Conservation (phyloP, 2,888 invertebrate genomes). For the Rhynchonema sp. region DNA sequence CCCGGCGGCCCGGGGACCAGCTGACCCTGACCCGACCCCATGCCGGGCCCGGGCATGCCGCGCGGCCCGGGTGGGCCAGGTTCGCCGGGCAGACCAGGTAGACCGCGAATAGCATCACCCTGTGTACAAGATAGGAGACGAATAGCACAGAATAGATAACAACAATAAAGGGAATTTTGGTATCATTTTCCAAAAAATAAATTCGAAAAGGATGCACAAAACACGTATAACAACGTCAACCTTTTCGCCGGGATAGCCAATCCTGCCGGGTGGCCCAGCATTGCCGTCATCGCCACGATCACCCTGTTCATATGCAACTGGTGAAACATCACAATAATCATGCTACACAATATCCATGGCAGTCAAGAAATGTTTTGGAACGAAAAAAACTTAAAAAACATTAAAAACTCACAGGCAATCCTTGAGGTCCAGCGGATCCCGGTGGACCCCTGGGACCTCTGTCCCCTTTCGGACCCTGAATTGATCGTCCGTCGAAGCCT, state of each 20-base stretch:
- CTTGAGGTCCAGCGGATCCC: constrained; percentile 15
- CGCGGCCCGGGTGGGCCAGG: constrained; percentile 8
- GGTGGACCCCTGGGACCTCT: constrained; percentile 12
- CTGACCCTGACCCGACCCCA: not conserved
- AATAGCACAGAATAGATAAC: not conserved
- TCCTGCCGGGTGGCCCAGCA: constrained; percentile 13
- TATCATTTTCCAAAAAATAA: too few species aligned
- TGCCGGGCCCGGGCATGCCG: not conserved
- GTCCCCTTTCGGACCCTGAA: constrained; percentile 5
- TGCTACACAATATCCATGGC: not conserved
- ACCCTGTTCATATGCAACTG: constrained; percentile 11
- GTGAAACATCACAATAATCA: not conserved
- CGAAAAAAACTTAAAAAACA: not conserved
- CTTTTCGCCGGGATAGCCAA: constrained; percentile 10
- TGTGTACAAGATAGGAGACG: not conserved
- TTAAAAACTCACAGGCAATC: constrained; percentile 9
- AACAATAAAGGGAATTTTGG: not conserved
- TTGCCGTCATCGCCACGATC: constrained; percentile 23
- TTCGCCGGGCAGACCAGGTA: constrained; percentile 6
- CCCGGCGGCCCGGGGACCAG: not conserved
- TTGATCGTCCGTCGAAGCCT: not conserved
- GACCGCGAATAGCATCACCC: constrained; percentile 9
- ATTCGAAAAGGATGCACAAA: too few species aligned
- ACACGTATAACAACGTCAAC: too few species aligned
- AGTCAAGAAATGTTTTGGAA: not conserved